phyloP scores from a whole-genome alignment of 2,113 vertebrate species.

The Lucifuga dentata region DNA sequence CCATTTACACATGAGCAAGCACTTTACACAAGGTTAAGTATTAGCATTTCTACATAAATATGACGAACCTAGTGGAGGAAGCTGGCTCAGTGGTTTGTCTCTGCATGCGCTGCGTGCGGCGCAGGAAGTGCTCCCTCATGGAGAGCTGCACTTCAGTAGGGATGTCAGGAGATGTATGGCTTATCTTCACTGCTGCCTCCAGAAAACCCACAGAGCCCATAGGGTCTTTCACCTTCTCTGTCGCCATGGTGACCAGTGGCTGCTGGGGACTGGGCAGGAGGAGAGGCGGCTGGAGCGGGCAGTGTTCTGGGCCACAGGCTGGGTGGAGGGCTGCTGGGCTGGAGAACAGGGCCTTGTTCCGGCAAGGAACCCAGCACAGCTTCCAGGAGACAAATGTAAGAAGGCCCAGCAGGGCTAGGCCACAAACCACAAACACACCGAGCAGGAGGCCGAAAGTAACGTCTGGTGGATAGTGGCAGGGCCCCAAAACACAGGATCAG shows the following conservation, averaged over 20 bases:
- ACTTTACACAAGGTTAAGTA: background rate
- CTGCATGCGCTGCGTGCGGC: slow-evolving; percentile 89
- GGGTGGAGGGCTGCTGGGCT: slow-evolving; percentile 69
- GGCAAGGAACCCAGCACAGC: slow-evolving; percentile 91
- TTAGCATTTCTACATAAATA: background rate
- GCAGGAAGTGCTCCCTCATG: slow-evolving; percentile 90
- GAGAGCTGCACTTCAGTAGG: slow-evolving; percentile 95
- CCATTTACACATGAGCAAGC: slow-evolving; percentile 15
- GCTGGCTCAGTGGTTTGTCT: slow-evolving; percentile 92
- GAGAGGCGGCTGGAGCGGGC: slow-evolving; percentile 44
- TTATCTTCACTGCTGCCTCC: slow-evolving; percentile 96
- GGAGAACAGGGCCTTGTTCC: slow-evolving; percentile 85
- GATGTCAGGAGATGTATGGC: slow-evolving; percentile 95
- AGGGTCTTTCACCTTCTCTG: slow-evolving; percentile 91
- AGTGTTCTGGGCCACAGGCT: slow-evolving; percentile 58
- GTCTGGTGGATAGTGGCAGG: slow-evolving; percentile 82
- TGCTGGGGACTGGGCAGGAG: slow-evolving; percentile 59
- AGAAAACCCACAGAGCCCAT: slow-evolving; percentile 86
- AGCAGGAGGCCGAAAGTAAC: slow-evolving; percentile 92
- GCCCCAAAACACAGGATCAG: slow-evolving; percentile 66
- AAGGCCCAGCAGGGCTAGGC: slow-evolving; percentile 91
- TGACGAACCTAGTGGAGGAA: slow-evolving; percentile 89
- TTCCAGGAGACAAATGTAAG: slow-evolving; percentile 94
- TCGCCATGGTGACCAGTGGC: slow-evolving; percentile 85
- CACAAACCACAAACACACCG: slow-evolving; percentile 89